Evolutionary conservation across 2,888 invertebrate species (phyloP).

Genomic region (Macroteleia sp.): DNA sequence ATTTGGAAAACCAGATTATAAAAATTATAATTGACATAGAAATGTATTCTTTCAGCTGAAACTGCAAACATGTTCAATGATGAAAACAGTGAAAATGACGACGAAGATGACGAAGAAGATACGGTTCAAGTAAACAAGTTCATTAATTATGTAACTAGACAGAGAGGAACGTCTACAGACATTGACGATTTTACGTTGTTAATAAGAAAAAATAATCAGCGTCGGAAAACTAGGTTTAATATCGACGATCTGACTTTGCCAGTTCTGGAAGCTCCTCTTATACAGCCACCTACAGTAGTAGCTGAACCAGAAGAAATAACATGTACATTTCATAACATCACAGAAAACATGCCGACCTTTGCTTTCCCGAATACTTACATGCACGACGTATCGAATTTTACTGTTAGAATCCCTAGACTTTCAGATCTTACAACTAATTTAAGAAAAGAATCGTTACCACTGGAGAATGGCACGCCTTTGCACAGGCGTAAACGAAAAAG

Average conservation of each 20-base stretch:
- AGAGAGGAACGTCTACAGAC: conserved; percentile 59
- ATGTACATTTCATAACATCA: conserved; percentile 9
- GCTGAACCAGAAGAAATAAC: conserved; percentile 69
- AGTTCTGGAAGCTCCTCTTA: conserved; percentile 63
- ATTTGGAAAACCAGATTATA: no score
- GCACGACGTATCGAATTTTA: conserved; percentile 13
- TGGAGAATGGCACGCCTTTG: conserved; percentile 8
- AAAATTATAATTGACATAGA: no score
- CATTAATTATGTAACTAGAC: conserved; percentile 53
- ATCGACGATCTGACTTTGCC: conserved; percentile 76
- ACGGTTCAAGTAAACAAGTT: conserved; percentile 41
- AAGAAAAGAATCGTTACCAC: background rate
- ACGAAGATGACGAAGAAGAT: conserved; percentile 67
- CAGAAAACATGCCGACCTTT: conserved; percentile 25
- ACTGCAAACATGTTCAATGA: background rate
- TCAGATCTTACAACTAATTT: conserved; percentile 15
- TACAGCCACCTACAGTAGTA: conserved; percentile 23
- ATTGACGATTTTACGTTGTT: conserved; percentile 78
- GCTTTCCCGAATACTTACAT: conserved; percentile 10
- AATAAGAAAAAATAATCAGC: conserved; percentile 55
- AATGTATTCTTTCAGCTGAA: background rate
- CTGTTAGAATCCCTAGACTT: conserved; percentile 12
- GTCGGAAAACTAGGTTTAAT: conserved; percentile 63
- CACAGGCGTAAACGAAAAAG: conserved; percentile 11
- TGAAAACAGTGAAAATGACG: conserved; percentile 8